Evolutionary conservation across 2,888 invertebrate genomes (phyloP).

Genomic region (Teleogryllus oceanicus): DNA sequence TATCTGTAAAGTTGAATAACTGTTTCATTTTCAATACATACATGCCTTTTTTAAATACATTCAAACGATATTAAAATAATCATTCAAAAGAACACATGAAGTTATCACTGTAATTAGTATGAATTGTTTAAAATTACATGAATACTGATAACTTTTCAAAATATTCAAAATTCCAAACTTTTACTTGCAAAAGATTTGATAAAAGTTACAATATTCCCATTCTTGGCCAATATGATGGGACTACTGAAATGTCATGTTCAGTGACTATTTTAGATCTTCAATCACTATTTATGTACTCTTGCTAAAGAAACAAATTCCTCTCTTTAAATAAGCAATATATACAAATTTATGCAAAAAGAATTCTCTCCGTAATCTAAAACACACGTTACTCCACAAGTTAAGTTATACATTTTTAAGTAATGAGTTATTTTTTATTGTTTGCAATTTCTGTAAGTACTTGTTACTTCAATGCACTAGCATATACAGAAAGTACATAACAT

Average conservation of each 20-base stretch:
- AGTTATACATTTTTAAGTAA: slow-evolving; percentile 4
- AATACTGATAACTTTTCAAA: not conserved
- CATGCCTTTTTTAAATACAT: not conserved
- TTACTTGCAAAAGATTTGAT: not conserved
- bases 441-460: no score
- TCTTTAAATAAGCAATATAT: not conserved
- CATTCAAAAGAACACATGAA: not conserved
- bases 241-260: no score
- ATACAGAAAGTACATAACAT: no score
- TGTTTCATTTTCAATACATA: not conserved
- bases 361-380: not conserved
- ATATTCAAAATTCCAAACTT: not conserved
- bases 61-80: not conserved
- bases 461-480: no score
- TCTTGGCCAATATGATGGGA: no score
- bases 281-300: not conserved
- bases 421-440: not conserved
- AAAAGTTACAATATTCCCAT: not conserved
- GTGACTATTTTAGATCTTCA: no score
- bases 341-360: not conserved
- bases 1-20: no score
- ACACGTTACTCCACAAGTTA: not conserved
- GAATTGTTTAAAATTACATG: slow-evolving; percentile 3
- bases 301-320: not conserved
- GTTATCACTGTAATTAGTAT: not conserved